Conservation (phyloP, 2,797 vertebrate species). For the Orientallactaga sibirica region DNA sequence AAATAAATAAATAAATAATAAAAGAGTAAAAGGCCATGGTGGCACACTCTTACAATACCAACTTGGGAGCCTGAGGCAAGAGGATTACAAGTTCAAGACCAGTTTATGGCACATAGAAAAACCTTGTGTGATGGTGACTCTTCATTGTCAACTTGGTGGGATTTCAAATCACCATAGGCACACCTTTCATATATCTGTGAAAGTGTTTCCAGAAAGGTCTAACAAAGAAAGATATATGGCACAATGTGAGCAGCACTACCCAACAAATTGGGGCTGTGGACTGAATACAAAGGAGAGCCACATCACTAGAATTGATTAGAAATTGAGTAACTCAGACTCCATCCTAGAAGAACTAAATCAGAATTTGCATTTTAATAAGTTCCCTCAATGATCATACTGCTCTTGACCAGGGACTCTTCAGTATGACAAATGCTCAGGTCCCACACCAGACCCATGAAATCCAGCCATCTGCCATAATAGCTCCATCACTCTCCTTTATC, state of each 20-base stretch:
- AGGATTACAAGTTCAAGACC: background rate
- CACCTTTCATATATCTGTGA: too few species aligned
- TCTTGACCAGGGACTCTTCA: background rate
- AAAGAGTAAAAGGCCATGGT: background rate
- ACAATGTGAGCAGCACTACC: too few species aligned
- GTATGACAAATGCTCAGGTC: background rate
- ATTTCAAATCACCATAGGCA: too few species aligned
- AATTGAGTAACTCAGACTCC: background rate
- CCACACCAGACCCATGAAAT: background rate
- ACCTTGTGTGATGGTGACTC: too few species aligned
- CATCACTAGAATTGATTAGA: background rate
- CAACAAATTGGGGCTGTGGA: too few species aligned
- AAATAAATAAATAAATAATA: too few species aligned
- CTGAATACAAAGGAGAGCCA: background rate
- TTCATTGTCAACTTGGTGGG: too few species aligned
- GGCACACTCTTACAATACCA: background rate
- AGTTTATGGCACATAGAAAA: background rate
- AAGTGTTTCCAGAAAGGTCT: too few species aligned
- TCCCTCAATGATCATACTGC: background rate
- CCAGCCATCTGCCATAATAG: background rate
- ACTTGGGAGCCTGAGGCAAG: background rate
- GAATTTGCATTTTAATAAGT: background rate
- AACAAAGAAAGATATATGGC: too few species aligned
- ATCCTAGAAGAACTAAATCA: background rate
- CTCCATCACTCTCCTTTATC: background rate